These are phyloP conservation scores for Tiliqua scincoides DNA, from an alignment of 2,113 vertebrate genomes.

Conservation along the genomic window DNA sequence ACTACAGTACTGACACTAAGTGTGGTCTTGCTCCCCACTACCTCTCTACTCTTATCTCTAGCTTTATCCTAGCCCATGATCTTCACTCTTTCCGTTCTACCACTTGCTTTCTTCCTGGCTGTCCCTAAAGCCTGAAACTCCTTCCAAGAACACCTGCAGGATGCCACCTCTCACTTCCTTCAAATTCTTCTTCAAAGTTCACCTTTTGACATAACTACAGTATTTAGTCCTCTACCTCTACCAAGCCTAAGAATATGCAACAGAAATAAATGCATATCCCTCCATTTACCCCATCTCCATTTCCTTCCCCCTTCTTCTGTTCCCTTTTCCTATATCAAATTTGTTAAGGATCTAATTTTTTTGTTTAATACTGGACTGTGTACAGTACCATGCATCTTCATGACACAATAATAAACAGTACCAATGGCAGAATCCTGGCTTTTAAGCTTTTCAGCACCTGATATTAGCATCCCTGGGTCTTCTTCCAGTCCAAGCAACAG, in stretches of 20 bases:
- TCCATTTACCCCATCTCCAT: neutral
- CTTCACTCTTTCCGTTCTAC: neutral
- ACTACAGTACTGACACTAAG: neutral
- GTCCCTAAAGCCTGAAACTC: neutral
- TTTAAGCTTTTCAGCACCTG: neutral
- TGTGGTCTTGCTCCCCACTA: neutral
- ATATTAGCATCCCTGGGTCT: neutral
- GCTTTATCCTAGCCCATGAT: too few species aligned
- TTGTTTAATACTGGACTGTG: neutral
- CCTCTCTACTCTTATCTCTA: neutral
- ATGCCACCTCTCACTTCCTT: neutral
- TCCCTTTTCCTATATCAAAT: neutral
- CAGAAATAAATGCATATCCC: neutral
- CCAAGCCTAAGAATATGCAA: neutral
- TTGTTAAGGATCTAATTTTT: neutral
- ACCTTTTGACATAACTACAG: neutral
- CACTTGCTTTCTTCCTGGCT: neutral
- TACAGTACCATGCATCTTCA: neutral
- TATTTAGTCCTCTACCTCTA: neutral
- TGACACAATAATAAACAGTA: neutral
- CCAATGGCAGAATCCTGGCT: neutral
- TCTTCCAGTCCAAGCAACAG: neutral
- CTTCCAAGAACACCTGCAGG: neutral
- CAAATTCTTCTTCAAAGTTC: neutral
- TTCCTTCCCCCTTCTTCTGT: neutral